Percentiles rank a stretch among this genome's conserved stretches.
These are phyloP conservation scores for Homalodisca vitripennis DNA, from an alignment of 1,140 invertebrate genomes.

Conservation along the genomic window DNA sequence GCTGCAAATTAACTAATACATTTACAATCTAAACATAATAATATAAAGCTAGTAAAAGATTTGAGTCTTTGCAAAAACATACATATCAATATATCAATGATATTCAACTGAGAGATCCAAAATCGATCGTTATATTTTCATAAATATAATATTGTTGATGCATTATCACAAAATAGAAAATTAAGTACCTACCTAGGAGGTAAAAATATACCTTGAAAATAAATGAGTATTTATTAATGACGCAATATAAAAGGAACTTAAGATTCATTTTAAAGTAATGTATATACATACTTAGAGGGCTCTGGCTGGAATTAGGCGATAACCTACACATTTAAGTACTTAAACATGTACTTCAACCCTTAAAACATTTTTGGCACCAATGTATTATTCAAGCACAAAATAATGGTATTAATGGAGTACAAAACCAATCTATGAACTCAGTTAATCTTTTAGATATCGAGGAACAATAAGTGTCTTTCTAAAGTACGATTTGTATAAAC, in stretches of 20 bases:
- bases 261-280: background rate
- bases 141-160: conserved; percentile 1
- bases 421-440: background rate
- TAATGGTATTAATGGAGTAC: conserved; percentile 6
- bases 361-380: conserved; percentile 4
- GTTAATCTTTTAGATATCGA: background rate
- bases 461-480: conserved; percentile 3
- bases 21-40: background rate
- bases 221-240: conserved; percentile 1
- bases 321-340: background rate
- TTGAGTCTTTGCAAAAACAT: conserved; percentile 3
- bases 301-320: background rate
- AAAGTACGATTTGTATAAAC: too few species aligned
- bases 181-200: conserved; percentile 14
- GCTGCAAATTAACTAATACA: conserved; percentile 1
- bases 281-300: background rate
- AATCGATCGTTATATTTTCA: background rate
- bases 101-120: background rate
- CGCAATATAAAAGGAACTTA: background rate
- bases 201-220: background rate
- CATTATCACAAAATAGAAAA: background rate
- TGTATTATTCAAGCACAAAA: background rate
- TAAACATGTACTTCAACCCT: background rate
- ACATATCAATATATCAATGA: background rate
- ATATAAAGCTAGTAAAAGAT: conserved; percentile 2